Evolutionary conservation across 2,888 invertebrate genomes (phyloP).

Genomic region (Hymenopus coronatus): DNA sequence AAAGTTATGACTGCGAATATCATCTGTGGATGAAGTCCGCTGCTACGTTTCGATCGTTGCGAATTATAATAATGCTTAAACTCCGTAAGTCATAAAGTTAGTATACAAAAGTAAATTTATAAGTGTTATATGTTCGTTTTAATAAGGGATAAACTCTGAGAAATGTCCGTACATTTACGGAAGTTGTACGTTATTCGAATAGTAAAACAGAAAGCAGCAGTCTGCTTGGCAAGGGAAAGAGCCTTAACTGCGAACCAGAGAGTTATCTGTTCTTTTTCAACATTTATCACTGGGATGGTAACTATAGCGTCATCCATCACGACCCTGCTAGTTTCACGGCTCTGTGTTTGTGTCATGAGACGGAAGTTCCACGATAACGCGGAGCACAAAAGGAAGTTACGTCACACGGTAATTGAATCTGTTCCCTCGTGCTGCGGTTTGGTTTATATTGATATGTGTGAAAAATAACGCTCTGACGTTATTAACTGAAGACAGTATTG

Average conservation of each 20-base stretch:
- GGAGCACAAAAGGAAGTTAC: conserved; percentile 28
- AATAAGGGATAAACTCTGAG: no score
- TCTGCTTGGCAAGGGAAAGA: background rate
- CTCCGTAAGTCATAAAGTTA: no score
- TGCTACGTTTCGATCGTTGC: no score
- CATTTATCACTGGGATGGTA: background rate
- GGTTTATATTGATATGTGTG: background rate
- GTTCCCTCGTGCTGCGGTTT: background rate
- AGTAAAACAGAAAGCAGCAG: no score
- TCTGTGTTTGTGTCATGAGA: conserved; percentile 30
- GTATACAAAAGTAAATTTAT: no score
- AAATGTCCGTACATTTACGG: no score
- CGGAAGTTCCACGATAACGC: conserved; percentile 28
- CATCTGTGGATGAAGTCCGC: no score
- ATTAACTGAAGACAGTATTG: background rate
- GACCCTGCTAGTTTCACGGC: background rate
- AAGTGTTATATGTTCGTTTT: no score
- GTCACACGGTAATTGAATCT: conserved; percentile 30
- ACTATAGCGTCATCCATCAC: conserved; percentile 1
- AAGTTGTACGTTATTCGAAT: no score
- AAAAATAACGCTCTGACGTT: background rate
- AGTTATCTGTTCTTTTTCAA: background rate
- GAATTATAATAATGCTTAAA: no score
- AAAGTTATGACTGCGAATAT: no score
- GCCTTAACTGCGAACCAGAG: background rate